Base-by-base conservation (phyloP, 2,113 vertebrate species). In the Baryphthengus martii region DNA sequence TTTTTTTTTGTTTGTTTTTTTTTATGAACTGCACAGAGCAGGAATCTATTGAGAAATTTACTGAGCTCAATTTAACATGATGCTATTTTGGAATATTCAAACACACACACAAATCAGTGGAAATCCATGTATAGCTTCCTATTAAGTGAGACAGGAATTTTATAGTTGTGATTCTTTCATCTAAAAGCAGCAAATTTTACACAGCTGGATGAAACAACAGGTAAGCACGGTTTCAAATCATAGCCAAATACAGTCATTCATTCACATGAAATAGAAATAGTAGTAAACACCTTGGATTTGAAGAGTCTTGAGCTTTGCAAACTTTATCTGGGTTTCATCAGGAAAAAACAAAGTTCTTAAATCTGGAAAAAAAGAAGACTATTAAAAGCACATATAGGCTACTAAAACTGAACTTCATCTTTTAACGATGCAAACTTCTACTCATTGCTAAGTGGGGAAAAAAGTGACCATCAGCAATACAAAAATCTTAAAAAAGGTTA, bases 281-380 rank as follows among this genome's bases (percentile, higher is more conserved):
- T 37, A 88, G 82, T 17, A 67, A 97, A 96, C 81, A 96, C 73
- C 87, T 63, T 62, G 86, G 65, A 90, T 94, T 59, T 90, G 84
- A 88, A 89, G 50, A 55, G 67, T 49, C 79, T 73, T 75, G 63
- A 94, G 79, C 82, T 95, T 70, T 80, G 73, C 76, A 85, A 94
- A 77, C 66, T 89, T 95, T 44, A 59, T 62, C 63, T 93, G 40
- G 7, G 31, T 94, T 93, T 96, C 92, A 94, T 31, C 37, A 55
- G 28, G 72, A 44, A 79, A 93, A 95, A 92, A 42, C 20, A 59
- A 90, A 92, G 45, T 85, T 86, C 75, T 92, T 76, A 91, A 56
- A 91, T 71, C 70, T 92, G 75, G 65, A 15, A 79, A 70, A 53
- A 90, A 78, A 89, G 20, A 66, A 52, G 53, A 88, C 72, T 55